Base-by-base conservation (phyloP, 2,888 invertebrate species). In the Melangyna quadrimaculata region DNA sequence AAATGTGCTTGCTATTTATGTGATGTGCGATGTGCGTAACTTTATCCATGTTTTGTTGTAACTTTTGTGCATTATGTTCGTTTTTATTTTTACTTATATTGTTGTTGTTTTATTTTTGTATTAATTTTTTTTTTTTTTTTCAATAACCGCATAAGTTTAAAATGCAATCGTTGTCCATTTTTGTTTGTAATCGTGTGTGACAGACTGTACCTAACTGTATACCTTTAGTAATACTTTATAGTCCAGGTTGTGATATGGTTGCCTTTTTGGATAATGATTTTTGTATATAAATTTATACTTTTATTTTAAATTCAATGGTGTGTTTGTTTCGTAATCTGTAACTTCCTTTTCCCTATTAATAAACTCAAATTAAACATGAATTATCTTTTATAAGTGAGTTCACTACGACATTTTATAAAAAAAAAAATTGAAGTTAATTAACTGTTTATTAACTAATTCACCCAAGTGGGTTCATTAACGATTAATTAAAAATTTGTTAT, bases 151-250 rank as follows among this genome's bases (percentile, higher is more conserved):
- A 24, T 27, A 19, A 27, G 43, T 55, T 70, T 37, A 80, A 80
- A 75, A 43, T 75, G 75, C 80, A 80, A 12, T 57, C 24, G 73
- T 59, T 40, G 48, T 65, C 48, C 57, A 67, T 63, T 70, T 61
- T 17, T n/a, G n/a, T n/a, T 53, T 27, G 14, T 9, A 57, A 51
- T 73, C 53, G 40, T 63, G 63, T 71, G 43, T 59, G 37, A 14
- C 35, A 32, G 55, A 55, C 17, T 55, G 17, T 29, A 55, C 29
- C 29, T 55, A 55, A 55, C 29, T 55, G 55, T 55, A 55, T 32
- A 29, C 29, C n/a, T n/a, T n/a, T n/a, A n/a, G n/a, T n/a, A 32
- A 22, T 32, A 17, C 1, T 6, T 29, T 53, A 55, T 29, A 55
- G 55, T 29, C 9, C 1, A 2, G 2, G 14, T 27, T 27, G 7